Percentiles rank a stretch among this genome's conserved stretches.
Conservation (phyloP, 2,113 vertebrate species). For the Phalacrocorax brasilianus region DNA sequence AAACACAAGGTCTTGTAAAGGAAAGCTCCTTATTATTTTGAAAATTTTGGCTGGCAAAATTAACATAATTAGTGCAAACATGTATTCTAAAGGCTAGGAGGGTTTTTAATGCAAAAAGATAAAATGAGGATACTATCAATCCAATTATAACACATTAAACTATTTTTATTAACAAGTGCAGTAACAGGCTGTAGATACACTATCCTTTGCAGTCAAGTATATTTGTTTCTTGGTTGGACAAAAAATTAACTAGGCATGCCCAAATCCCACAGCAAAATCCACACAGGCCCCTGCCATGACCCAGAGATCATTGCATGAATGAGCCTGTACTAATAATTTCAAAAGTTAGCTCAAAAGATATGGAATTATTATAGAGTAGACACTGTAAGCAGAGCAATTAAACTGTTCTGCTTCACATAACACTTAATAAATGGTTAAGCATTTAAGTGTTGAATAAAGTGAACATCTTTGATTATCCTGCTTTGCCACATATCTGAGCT, state of each 20-base stretch:
- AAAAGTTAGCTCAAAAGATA: conserved; percentile 40
- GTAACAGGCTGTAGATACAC: neutral
- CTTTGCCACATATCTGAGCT: neutral
- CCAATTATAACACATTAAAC: neutral
- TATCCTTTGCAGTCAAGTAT: neutral
- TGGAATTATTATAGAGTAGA: neutral
- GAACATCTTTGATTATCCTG: neutral
- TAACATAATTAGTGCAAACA: neutral
- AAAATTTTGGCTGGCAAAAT: neutral
- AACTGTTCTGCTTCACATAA: conserved; percentile 46
- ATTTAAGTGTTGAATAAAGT: neutral
- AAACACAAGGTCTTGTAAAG: neutral
- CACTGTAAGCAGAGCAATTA: conserved; percentile 20
- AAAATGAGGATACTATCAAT: neutral
- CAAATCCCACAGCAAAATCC: neutral
- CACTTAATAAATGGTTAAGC: conserved; percentile 32
- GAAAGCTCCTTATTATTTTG: neutral
- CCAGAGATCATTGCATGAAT: neutral
- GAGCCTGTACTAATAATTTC: neutral
- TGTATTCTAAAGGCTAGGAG: neutral
- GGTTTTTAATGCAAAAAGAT: neutral
- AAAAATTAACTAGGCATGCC: neutral
- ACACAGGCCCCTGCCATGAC: neutral
- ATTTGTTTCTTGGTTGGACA: neutral
- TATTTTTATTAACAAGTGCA: neutral